phyloP scores from a whole-genome alignment of 2,113 vertebrate species.

The Apodemus sylvaticus region DNA sequence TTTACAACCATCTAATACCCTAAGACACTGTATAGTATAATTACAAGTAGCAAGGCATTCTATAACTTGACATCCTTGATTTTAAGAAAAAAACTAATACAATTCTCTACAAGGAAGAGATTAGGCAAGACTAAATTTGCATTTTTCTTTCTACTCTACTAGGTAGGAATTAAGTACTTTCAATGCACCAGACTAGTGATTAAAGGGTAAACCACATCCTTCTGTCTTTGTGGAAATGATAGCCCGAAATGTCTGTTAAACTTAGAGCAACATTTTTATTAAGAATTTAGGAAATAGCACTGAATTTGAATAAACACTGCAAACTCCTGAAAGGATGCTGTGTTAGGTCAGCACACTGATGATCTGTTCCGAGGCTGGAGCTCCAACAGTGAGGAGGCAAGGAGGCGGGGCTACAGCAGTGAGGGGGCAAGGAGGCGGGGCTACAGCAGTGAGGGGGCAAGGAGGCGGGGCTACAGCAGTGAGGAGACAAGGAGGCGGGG shows the following conservation, averaged over 20 bases:
- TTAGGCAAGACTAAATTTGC: not conserved
- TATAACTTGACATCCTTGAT: not conserved
- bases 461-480: too few species aligned
- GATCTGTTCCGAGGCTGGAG: not conserved
- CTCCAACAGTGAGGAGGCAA: not conserved
- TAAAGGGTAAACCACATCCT: not conserved
- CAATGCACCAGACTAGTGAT: not conserved
- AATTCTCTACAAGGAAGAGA: not conserved
- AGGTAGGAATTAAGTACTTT: not conserved
- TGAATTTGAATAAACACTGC: not conserved
- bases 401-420: not conserved
- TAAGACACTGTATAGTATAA: not conserved
- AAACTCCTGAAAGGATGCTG: not conserved
- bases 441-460: not conserved
- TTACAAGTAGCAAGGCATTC: not conserved
- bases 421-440: too few species aligned
- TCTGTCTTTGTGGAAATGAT: not conserved
- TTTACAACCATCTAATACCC: not conserved
- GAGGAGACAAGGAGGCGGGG: too few species aligned
- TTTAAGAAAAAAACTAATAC: constrained; percentile 32
- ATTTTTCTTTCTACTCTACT: not conserved
- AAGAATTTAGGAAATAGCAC: not conserved
- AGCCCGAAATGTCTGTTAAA: not conserved
- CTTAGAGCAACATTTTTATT: not conserved
- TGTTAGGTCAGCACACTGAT: not conserved